Conservation (phyloP, 2,888 invertebrate species). For the Morpho helenor region DNA sequence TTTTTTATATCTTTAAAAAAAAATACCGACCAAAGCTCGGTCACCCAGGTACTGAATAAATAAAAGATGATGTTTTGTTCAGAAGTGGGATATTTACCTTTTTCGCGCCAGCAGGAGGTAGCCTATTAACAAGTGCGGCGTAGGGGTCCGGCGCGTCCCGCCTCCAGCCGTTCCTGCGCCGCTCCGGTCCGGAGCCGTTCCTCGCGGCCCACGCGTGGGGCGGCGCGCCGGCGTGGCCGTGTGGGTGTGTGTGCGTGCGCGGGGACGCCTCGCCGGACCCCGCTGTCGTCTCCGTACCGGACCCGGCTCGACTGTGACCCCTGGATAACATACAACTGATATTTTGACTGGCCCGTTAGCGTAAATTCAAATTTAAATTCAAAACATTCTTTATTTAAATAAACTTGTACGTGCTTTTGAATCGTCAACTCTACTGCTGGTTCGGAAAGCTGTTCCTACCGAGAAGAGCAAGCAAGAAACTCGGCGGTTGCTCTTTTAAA, state of each 20-base stretch:
- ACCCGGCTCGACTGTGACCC: slow-evolving; percentile 59
- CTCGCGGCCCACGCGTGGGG: slow-evolving; percentile 29
- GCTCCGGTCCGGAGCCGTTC: slow-evolving; percentile 24
- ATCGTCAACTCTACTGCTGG: no score
- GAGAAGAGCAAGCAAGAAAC: no score
- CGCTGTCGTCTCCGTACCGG: slow-evolving; percentile 53
- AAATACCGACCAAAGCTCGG: no score
- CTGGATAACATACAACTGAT: slow-evolving; percentile 32
- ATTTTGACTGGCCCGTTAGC: not conserved
- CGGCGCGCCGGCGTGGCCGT: slow-evolving; percentile 15
- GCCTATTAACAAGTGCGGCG: slow-evolving; percentile 60
- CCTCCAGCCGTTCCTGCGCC: slow-evolving; percentile 28
- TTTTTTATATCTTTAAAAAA: no score
- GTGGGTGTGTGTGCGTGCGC: slow-evolving; percentile 9
- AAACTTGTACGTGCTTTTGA: no score
- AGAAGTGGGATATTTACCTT: slow-evolving; percentile 44
- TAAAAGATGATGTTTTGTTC: not conserved
- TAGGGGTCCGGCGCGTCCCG: slow-evolving; percentile 57
- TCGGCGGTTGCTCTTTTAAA: no score
- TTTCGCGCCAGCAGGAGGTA: slow-evolving; percentile 66
- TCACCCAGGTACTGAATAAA: no score
- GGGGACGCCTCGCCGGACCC: slow-evolving; percentile 26
- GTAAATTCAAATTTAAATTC: no score
- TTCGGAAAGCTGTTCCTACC: no score
- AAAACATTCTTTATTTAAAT: no score